These are phyloP conservation scores for Apodemus agrarius DNA, from an alignment of 2,797 vertebrate genomes.

Conservation along the genomic window DNA sequence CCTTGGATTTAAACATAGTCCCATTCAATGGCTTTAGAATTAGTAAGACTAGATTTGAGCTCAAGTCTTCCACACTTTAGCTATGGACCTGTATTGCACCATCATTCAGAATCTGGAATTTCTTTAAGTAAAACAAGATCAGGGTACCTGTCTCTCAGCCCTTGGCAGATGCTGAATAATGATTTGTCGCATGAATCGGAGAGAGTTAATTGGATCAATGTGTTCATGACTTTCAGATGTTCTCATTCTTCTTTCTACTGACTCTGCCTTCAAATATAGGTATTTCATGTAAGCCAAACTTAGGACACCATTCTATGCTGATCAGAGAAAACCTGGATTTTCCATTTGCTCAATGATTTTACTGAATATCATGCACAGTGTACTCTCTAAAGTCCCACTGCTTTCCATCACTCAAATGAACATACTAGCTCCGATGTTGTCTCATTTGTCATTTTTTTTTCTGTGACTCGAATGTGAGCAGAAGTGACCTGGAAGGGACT, in stretches of 20 bases:
- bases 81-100: neutral
- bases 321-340: neutral
- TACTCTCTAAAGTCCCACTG: neutral
- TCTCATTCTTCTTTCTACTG: neutral
- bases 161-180: neutral
- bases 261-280: neutral
- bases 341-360: neutral
- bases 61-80: neutral
- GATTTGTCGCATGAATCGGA: neutral
- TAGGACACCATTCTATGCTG: neutral
- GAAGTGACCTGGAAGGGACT: conserved; percentile 39
- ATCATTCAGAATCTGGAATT: neutral
- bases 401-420: conserved; percentile 18
- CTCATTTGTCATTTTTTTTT: conserved; percentile 14
- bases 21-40: neutral
- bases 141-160: neutral
- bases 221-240: neutral
- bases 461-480: conserved; percentile 21
- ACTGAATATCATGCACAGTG: neutral
- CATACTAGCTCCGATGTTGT: neutral
- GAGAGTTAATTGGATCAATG: neutral
- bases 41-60: neutral
- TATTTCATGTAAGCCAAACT: neutral
- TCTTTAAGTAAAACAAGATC: neutral
- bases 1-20: neutral